Evolutionary conservation across 37 sponge, comb jelly and placozoan species (phyloP), one percentile per base, ranked within the genome.

Genomic region (Agelas oroides): DNA sequence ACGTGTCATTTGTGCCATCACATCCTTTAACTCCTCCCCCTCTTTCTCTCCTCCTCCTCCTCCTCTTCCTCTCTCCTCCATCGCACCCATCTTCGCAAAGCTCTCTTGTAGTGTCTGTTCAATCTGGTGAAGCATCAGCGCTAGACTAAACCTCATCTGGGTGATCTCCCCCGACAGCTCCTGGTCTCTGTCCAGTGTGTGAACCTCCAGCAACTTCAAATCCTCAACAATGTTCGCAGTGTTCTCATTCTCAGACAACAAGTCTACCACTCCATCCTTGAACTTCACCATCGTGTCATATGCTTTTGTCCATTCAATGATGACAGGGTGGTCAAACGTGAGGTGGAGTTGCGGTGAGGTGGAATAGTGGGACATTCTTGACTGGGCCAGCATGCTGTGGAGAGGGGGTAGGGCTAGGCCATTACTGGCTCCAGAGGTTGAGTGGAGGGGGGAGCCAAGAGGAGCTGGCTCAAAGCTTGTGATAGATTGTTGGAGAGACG

Each of bases 111-210:
- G 70, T 1, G 73, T 76, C 35, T 80, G 81, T 73, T 91, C 88
- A 52, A 92, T 72, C 74, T 87, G 79, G 31, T 84, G 84, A 30
- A 92, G 75, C 24, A 84, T 14, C n/a, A 83, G 80, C 19, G 75
- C 53, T 20, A 92, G 76, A 35, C 60, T 83, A 76, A 83, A 87
- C 28, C 88, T 77, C 84, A 87, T 92, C 67, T 87, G 78, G 15
- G 92, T 87, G 41, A 92, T 72, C 70, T 92, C 84, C 2, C 80
- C 84, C 36, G 83, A 80, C 24, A 87, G 75, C 8, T 83, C 84
- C 15, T 41, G 53, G 16, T 40, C 41, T 39, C 79, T 73, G 23
- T 78, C 52, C 27, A 64, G 61, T 0, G 53, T 28, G 25, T 65
- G 66, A 18, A 78, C n/a, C 61, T 78, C 79, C 79, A 78, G 16